Evolutionary conservation across 1,140 invertebrate genomes (phyloP).

Genomic region (Heliconius eleuchia): DNA sequence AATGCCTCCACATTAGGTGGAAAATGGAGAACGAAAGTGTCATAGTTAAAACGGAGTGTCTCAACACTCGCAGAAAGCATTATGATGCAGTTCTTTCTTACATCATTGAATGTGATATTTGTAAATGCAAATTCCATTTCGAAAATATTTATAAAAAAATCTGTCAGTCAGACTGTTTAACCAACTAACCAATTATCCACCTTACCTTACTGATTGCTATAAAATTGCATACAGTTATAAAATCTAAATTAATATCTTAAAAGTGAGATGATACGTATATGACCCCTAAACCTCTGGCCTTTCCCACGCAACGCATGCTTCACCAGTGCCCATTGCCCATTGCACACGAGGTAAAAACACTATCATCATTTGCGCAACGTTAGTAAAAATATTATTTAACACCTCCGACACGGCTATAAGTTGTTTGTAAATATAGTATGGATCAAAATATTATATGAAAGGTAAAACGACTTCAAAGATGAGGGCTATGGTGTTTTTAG

Average conservation of each 20-base stretch:
- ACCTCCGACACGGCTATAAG: neutral
- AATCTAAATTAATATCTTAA: neutral
- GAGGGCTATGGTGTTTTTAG: neutral
- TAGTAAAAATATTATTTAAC: constrained; percentile 14
- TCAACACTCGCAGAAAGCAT: no score
- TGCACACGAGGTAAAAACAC: neutral
- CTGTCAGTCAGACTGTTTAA: neutral
- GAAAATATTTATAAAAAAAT: no score
- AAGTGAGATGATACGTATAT: neutral
- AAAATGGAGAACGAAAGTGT: no score
- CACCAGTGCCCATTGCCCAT: constrained; percentile 4
- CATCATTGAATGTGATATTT: no score
- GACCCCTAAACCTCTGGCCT: constrained; percentile 4
- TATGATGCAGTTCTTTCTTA: no score
- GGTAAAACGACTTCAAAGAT: neutral
- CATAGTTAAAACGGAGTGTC: no score
- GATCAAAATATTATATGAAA: neutral
- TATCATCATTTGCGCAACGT: neutral
- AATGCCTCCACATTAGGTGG: no score
- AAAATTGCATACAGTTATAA: neutral
- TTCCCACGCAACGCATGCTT: constrained; percentile 3
- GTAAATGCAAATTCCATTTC: no score
- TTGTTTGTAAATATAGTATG: neutral
- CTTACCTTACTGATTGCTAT: neutral
- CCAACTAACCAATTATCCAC: neutral